Conservation (phyloP, 1,140 invertebrate species). For the Drosophila trapezifrons region DNA sequence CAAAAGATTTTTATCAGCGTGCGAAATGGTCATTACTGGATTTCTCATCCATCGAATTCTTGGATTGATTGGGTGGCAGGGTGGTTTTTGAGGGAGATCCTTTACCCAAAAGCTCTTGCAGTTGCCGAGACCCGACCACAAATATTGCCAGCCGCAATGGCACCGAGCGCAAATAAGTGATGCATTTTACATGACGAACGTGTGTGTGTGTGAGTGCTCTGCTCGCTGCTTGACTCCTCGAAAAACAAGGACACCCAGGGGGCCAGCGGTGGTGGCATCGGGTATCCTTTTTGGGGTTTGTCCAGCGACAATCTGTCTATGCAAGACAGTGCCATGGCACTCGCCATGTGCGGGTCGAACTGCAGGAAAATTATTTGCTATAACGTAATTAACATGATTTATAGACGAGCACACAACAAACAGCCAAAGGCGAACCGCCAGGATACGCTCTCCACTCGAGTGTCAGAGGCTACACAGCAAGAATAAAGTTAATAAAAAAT, state of each 20-base stretch:
- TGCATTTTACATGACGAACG: conserved; percentile 65
- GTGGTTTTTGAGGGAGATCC: neutral
- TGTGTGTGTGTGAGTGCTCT: neutral
- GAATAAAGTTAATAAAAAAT: too few relatives aligned
- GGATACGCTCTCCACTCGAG: conserved; percentile 22
- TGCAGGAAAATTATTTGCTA: conserved; percentile 80
- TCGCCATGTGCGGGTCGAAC: conserved; percentile 39
- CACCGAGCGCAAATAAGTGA: conserved; percentile 66
- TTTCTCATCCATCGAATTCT: conserved; percentile 1
- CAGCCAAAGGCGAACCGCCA: conserved; percentile 58
- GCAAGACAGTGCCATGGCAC: conserved; percentile 33
- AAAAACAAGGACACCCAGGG: conserved; percentile 12
- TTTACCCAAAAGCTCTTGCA: too few relatives aligned
- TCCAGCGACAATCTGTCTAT: conserved; percentile 46
- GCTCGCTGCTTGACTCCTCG: conserved; percentile 2
- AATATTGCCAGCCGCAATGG: conserved; percentile 64
- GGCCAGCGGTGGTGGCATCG: neutral
- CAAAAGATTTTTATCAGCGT: conserved; percentile 25
- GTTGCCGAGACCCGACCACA: conserved; percentile 45
- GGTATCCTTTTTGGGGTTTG: conserved; percentile 14
- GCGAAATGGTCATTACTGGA: conserved; percentile 18
- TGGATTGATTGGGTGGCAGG: conserved; percentile 3
- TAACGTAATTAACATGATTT: conserved; percentile 83
- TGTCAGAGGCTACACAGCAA: neutral
- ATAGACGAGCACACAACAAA: conserved; percentile 80